Conservation (phyloP, 2,113 vertebrate genomes). For the Bambusicola thoracicus region DNA sequence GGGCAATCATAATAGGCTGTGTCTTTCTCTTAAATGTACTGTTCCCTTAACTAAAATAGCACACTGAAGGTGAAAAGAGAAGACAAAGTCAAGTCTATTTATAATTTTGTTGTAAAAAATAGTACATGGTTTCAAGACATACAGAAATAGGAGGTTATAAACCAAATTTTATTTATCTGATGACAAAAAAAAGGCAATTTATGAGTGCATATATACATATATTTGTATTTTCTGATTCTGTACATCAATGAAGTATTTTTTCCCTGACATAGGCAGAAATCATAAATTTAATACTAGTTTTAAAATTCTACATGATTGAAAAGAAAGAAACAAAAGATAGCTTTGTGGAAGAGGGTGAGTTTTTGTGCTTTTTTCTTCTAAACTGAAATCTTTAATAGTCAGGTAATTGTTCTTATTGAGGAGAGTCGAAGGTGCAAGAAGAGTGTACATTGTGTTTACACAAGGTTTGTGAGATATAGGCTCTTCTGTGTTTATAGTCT, state of each 20-base stretch:
- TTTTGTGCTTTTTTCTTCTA: not conserved
- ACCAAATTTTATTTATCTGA: not conserved
- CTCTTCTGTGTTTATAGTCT: not conserved
- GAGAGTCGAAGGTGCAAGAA: not conserved
- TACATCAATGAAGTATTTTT: not conserved
- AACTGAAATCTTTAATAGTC: not conserved
- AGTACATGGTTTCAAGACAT: not conserved
- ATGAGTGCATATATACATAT: not conserved
- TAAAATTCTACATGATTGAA: not conserved
- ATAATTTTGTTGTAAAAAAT: constrained; percentile 1
- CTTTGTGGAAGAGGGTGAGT: not conserved
- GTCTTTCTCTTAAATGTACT: not conserved
- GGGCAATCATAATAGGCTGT: not conserved
- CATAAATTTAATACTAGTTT: not conserved
- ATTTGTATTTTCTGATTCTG: not conserved
- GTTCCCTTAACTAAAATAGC: constrained; percentile 13
- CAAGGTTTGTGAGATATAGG: not conserved
- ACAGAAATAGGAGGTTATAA: not conserved
- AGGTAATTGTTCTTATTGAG: not conserved
- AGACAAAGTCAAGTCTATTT: constrained; percentile 49
- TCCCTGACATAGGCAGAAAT: not conserved
- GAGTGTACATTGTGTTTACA: not conserved
- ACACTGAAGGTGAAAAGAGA: constrained; percentile 26
- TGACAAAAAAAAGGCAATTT: not conserved
- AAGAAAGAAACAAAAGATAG: not conserved